Base-by-base conservation (phyloP, 2,888 invertebrate species). In the Hirtodrosophila histrioides region DNA sequence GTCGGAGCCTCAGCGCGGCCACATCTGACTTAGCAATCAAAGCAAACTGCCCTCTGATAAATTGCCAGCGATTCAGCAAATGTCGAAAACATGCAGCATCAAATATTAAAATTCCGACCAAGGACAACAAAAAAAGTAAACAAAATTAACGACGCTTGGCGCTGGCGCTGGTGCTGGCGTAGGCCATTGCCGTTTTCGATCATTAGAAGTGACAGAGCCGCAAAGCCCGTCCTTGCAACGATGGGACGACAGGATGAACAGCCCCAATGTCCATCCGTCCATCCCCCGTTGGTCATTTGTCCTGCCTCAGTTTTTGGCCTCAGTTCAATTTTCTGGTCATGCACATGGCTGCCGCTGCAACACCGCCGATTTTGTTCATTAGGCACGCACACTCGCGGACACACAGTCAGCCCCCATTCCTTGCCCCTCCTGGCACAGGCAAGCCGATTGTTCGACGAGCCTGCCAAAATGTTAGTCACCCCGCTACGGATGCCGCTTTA, bases 271-370 rank as follows among this genome's bases (percentile, higher is more conserved):
- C 17, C 41, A 43, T 51, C 33, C n/a, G n/a, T n/a, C n/a, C n/a
- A n/a, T 31, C 50, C 24, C 39, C 27, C 62, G 53, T 69, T 77
- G 87, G 69, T 62, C 81, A 84, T 81, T 86, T 86, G 87, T 86
- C 81, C 75, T 72, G 66, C 63, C 62, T 75, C 75, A 63, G 78
- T 77, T 84, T 77, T 78, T 67, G 86, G 74, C 66, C 88, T 63
- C 62, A 55, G 88, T 77, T 85, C 86, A 87, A 83, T 83, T 83
- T 83, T 83, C 88, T 81, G 88, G 83, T 86, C 88, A 87, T 87
- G 88, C 88, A 83, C 83, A 82, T 82, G 69, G 75, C 79, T 68
- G 83, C 75, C 79, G 72, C 63, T 75, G 62, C 72, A 68, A 60
- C 73, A 62, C 65, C 75, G 71, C 62, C 83, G 79, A 87, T 85